A percentile compares a stretch with the other conserved stretches of the same genome.
These are phyloP conservation scores for Drosophila koepferae DNA, from an alignment of 2,888 invertebrate species.

Conservation along the genomic window DNA sequence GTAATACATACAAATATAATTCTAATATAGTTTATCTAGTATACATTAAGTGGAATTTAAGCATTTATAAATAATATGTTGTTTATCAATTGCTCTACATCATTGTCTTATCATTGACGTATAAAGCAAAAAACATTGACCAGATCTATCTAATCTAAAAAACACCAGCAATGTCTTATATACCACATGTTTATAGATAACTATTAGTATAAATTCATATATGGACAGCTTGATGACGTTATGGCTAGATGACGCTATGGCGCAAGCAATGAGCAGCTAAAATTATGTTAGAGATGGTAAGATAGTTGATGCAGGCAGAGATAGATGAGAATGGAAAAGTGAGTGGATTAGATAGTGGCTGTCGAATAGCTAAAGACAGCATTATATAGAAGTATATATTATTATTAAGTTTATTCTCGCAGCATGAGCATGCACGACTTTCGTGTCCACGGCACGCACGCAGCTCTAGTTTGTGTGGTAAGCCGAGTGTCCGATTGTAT, in stretches of 20 bases:
- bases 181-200: neutral
- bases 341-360: neutral
- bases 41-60: neutral
- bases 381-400: neutral
- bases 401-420: neutral
- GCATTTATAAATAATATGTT: neutral
- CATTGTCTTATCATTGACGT: neutral
- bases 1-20: neutral
- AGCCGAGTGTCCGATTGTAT: neutral
- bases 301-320: neutral
- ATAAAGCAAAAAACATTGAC: neutral
- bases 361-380: no score
- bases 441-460: neutral
- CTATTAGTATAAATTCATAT: neutral
- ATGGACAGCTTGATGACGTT: constrained; percentile 1
- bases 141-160: neutral
- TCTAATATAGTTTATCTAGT: neutral
- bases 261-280: neutral
- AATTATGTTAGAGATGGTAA: neutral
- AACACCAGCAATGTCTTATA: neutral
- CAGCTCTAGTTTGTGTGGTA: neutral
- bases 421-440: neutral
- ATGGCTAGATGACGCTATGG: neutral
- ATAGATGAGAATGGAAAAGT: neutral
- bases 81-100: neutral